Conservation (phyloP, 2,113 vertebrate species). For the Mustelus asterias region DNA sequence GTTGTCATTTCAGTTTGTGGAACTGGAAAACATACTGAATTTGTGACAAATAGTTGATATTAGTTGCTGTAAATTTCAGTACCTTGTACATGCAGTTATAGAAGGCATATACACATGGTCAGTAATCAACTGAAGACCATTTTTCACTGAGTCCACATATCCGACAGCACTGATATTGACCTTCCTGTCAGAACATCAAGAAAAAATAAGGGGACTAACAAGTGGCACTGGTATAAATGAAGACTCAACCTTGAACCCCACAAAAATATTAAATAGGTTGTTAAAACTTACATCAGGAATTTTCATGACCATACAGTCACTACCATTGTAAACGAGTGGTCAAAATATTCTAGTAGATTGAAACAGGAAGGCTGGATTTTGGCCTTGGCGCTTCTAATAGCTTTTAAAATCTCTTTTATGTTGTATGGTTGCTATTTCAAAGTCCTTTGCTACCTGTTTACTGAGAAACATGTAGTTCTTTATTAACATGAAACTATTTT, state of each 20-base stretch:
- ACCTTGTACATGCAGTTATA: not conserved
- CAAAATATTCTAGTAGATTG: conserved; percentile 2
- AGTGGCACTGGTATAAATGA: not conserved
- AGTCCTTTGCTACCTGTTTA: not conserved
- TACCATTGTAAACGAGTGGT: not conserved
- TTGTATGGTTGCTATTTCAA: not conserved
- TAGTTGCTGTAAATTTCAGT: not conserved
- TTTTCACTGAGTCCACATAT: not conserved
- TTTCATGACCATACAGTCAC: not conserved
- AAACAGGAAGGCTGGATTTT: not conserved
- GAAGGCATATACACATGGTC: not conserved
- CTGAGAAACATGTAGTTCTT: not conserved
- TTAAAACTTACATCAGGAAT: not conserved
- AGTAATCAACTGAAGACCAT: not conserved
- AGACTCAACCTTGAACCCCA: not conserved
- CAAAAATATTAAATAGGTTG: not conserved
- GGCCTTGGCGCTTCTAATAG: not conserved
- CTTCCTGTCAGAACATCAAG: not conserved
- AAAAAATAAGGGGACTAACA: not conserved
- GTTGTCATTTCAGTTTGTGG: not conserved
- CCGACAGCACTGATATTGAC: not conserved
- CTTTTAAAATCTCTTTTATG: not conserved
- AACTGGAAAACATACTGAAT: too few species aligned
- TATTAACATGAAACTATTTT: not conserved
- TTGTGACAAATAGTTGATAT: not conserved